Percentiles rank a stretch among this genome's conserved stretches.
Evolutionary conservation across 2,113 vertebrate genomes (phyloP).

Genomic region (Pogona vitticeps): DNA sequence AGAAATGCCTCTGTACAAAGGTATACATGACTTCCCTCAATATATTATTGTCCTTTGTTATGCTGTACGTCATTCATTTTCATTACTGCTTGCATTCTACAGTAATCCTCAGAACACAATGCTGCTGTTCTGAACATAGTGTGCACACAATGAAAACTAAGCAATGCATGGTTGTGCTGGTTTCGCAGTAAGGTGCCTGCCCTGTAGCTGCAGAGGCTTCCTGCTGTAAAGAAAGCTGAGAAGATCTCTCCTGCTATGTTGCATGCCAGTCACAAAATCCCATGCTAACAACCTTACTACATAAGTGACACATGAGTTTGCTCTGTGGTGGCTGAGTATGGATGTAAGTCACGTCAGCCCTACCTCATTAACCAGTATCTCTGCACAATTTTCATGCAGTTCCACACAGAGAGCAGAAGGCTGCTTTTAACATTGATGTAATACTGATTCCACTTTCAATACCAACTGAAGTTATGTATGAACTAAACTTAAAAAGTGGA

Average conservation of each 20-base stretch:
- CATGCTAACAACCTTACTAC: background rate
- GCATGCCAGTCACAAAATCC: background rate
- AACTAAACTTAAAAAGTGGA: background rate
- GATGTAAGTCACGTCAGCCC: background rate
- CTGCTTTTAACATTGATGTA: background rate
- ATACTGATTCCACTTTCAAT: background rate
- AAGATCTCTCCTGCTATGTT: background rate
- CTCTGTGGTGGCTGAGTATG: background rate
- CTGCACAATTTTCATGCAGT: background rate
- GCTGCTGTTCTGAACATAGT: background rate
- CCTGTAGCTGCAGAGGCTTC: background rate
- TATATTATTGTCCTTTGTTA: background rate
- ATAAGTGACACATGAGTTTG: background rate
- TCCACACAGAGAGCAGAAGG: background rate
- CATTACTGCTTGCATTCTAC: background rate
- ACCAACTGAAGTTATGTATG: background rate
- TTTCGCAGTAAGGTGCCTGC: background rate
- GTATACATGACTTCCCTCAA: background rate
- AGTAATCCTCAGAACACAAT: slow-evolving; percentile 16
- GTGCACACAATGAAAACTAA: background rate
- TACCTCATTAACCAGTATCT: background rate
- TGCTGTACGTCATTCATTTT: background rate
- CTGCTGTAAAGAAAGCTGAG: background rate
- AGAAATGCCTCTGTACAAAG: background rate
- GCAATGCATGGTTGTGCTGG: background rate